phyloP scores from a whole-genome alignment of 2,113 vertebrate genomes.

The Nipponia nippon region DNA sequence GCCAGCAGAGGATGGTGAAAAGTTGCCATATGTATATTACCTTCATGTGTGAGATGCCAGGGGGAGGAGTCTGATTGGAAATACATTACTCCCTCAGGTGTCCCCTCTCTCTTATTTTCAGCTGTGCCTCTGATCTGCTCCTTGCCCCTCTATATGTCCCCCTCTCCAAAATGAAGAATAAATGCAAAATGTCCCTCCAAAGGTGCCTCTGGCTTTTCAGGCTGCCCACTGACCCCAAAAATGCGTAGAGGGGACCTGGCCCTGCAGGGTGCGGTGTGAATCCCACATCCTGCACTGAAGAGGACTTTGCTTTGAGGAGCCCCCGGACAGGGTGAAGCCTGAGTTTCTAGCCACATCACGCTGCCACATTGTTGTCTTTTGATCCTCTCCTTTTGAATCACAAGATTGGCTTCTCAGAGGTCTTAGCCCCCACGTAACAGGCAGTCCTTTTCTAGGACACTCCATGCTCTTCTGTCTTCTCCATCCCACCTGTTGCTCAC shows the following conservation, averaged over 20 bases:
- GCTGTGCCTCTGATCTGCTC: not conserved
- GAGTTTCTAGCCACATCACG: not conserved
- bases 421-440: fast-evolving
- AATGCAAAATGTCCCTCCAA: not conserved
- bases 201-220: not conserved
- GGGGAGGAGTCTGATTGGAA: not conserved
- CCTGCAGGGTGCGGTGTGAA: not conserved
- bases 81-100: not conserved
- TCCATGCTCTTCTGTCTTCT: fast-evolving
- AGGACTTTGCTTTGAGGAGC: not conserved
- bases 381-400: not conserved
- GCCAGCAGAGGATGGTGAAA: not conserved
- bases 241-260: fast-evolving
- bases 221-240: not conserved
- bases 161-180: not conserved
- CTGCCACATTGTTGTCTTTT: not conserved
- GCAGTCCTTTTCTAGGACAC: not conserved
- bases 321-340: fast-evolving
- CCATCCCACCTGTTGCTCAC: not conserved
- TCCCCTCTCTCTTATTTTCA: not conserved
- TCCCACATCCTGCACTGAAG: fast-evolving
- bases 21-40: not conserved
- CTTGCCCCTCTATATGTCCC: not conserved
- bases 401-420: not conserved
- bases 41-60: not conserved